Percentiles rank a stretch among this genome's conserved stretches.
Conservation (phyloP, 2,888 invertebrate genomes). For the Sicus ferrugineus region DNA sequence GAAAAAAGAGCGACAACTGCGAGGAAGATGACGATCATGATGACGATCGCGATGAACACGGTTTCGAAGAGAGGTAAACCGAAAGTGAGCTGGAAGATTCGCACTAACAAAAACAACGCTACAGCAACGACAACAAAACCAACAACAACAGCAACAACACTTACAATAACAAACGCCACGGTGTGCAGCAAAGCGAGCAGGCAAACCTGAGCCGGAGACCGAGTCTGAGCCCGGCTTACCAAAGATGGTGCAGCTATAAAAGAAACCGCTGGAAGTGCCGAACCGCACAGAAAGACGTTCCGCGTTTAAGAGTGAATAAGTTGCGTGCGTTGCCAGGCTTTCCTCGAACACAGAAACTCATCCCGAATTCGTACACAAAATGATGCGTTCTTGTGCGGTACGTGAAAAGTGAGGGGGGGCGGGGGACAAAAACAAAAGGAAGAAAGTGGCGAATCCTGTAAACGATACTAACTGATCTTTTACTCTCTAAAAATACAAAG, state of each 20-base stretch:
- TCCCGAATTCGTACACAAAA: constrained; percentile 42
- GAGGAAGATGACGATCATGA: neutral
- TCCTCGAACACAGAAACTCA: constrained; percentile 32
- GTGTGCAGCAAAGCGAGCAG: constrained; percentile 2
- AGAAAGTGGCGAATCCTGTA: constrained; percentile 1
- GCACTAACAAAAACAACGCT: constrained; percentile 35
- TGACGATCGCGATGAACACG: constrained; percentile 5
- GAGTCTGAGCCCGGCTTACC: constrained; percentile 14
- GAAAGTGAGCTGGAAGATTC: constrained; percentile 28
- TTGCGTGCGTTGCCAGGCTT: constrained; percentile 33
- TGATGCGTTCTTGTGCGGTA: constrained; percentile 63
- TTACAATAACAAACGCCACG: constrained; percentile 34
- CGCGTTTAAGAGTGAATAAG: constrained; percentile 55
- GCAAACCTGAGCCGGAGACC: constrained; percentile 12
- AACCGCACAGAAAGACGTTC: constrained; percentile 63
- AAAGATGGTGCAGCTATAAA: constrained; percentile 56
- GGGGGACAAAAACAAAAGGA: neutral
- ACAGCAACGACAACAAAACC: constrained; percentile 26
- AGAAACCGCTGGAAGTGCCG: constrained; percentile 60
- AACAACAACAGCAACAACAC: constrained; percentile 36
- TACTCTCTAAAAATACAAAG: neutral
- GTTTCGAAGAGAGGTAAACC: constrained; percentile 14
- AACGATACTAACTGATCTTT: too few species aligned
- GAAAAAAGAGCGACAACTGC: neutral
- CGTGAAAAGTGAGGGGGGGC: constrained; percentile 37